Percentiles rank a stretch among this genome's conserved stretches.
Evolutionary conservation across 1,140 invertebrate genomes (phyloP).

Genomic region (Dendrolimus kikuchii): DNA sequence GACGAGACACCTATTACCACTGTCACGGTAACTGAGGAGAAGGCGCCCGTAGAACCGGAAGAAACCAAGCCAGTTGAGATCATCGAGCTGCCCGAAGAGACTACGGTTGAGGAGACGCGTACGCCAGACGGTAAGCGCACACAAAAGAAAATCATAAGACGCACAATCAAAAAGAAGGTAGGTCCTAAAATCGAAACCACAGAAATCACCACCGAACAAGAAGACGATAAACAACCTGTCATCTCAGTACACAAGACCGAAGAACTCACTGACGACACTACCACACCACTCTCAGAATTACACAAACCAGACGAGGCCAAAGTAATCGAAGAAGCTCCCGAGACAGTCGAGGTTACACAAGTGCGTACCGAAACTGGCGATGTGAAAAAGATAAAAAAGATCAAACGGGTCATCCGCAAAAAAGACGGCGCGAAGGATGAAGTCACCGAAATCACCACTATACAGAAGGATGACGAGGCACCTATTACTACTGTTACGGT

Average conservation of each 20-base stretch:
- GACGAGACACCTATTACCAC: too few relatives aligned
- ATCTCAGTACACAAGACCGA: conserved; percentile 14
- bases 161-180: conserved; percentile 43
- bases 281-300: conserved; percentile 8
- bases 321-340: conserved; percentile 14
- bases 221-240: conserved; percentile 30
- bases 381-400: conserved; percentile 5
- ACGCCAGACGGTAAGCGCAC: conserved; percentile 20
- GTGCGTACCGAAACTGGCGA: conserved; percentile 27
- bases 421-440: conserved; percentile 31
- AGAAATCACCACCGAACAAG: conserved; percentile 38
- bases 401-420: conserved; percentile 8
- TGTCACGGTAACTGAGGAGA: conserved; percentile 4
- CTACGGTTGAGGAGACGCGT: conserved; percentile 8
- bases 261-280: conserved; percentile 19
- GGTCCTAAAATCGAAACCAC: conserved; percentile 36
- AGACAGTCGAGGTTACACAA: conserved; percentile 33
- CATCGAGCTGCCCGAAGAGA: conserved; percentile 13
- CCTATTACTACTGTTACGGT: conserved; percentile 14
- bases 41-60: conserved; percentile 1
- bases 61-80: conserved; percentile 4
- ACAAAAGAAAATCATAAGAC: conserved; percentile 37
- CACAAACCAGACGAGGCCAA: conserved; percentile 9
- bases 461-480: conserved; percentile 19
- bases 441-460: conserved; percentile 12